phyloP scores from a whole-genome alignment of 2,113 vertebrate genomes.

The Phoxinus phoxinus region DNA sequence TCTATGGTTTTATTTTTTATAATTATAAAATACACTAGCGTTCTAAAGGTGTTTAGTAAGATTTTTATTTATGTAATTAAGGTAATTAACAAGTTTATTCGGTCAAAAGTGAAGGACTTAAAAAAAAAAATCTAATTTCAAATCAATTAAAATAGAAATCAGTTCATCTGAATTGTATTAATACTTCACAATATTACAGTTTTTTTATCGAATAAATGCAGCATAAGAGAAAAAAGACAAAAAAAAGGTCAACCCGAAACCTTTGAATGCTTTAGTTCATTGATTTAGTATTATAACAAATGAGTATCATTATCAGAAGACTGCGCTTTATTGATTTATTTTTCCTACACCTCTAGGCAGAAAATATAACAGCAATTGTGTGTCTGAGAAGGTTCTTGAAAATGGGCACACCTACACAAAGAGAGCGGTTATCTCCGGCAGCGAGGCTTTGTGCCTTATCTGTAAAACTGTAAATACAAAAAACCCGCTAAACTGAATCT shows the following conservation, averaged over 20 bases:
- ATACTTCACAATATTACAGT: neutral
- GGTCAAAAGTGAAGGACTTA: no score
- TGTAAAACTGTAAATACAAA: neutral
- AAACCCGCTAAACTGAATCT: constrained; percentile 8
- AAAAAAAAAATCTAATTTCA: no score
- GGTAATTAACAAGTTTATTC: no score
- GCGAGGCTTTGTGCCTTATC: constrained; percentile 12
- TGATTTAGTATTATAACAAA: neutral
- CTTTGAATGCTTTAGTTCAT: neutral
- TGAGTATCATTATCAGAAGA: neutral
- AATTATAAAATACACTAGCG: neutral
- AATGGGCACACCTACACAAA: constrained; percentile 30
- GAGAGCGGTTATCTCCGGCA: neutral
- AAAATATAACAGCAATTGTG: constrained; percentile 3
- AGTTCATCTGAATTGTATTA: neutral
- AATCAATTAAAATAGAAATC: no score
- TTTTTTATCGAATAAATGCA: neutral
- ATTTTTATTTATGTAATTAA: neutral
- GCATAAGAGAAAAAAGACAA: no score
- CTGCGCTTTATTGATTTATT: neutral
- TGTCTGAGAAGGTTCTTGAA: constrained; percentile 4
- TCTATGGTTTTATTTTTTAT: neutral
- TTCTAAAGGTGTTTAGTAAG: neutral
- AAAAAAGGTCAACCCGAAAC: neutral
- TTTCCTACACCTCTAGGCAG: neutral